Evolutionary conservation across 2,797 vertebrate species (phyloP).

Genomic region (Siniperca obscura): DNA sequence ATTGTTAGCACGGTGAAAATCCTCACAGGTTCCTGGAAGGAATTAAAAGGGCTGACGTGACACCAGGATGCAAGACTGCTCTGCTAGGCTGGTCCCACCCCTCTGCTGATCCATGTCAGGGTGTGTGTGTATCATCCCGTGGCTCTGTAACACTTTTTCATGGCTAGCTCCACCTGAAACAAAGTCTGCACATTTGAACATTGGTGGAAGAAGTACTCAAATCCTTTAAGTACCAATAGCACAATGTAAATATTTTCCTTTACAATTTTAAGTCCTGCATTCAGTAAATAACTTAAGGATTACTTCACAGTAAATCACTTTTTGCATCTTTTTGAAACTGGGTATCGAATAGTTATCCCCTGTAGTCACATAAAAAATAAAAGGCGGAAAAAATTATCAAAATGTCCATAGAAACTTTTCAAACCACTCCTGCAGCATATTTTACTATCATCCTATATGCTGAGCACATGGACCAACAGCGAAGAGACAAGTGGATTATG

Average conservation of each 20-base stretch:
- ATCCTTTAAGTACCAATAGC: neutral
- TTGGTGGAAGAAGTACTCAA: neutral
- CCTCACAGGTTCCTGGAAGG: constrained; percentile 85
- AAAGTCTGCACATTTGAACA: constrained; percentile 18
- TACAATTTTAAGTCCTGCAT: neutral
- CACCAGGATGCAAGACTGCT: constrained; percentile 83
- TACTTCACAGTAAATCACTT: neutral
- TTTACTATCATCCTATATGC: neutral
- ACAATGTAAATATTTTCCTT: neutral
- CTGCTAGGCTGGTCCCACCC: constrained; percentile 66
- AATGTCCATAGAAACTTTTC: neutral
- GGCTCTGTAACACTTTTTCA: constrained; percentile 20
- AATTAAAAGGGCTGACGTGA: constrained; percentile 81
- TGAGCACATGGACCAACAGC: neutral
- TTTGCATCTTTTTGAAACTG: neutral
- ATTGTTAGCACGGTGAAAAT: constrained; percentile 82
- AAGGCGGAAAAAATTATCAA: neutral
- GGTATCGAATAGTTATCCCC: neutral
- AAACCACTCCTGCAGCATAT: neutral
- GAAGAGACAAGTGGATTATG: neutral
- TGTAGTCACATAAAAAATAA: neutral
- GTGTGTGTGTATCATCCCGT: constrained; percentile 42
- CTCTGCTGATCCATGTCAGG: constrained; percentile 50
- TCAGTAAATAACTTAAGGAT: neutral
- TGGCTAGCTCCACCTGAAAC: constrained; percentile 9